These are phyloP conservation scores for Thamnophis elegans DNA, from an alignment of 2,797 vertebrate genomes.

Conservation along the genomic window DNA sequence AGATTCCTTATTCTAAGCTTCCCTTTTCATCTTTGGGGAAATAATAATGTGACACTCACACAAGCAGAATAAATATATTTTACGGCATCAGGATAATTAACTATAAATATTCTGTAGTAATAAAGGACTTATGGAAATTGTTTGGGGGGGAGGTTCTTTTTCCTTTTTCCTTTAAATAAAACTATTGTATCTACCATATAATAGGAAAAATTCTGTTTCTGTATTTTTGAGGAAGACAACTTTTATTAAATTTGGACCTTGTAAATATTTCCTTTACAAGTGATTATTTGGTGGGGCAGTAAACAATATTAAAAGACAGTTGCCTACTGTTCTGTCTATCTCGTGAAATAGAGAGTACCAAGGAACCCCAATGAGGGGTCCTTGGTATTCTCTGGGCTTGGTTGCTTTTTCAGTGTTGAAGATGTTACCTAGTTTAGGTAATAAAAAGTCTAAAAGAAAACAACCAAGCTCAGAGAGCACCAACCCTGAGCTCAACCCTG, in stretches of 20 bases:
- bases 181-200: neutral
- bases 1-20: neutral
- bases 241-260: slow-evolving; percentile 12
- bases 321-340: neutral
- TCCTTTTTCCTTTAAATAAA: slow-evolving; percentile 24
- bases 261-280: neutral
- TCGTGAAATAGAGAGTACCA: neutral
- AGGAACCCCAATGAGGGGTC: no score
- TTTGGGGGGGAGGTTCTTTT: neutral
- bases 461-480: neutral
- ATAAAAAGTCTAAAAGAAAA: neutral
- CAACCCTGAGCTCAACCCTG: neutral
- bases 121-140: slow-evolving; percentile 46
- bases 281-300: neutral
- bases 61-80: slow-evolving; percentile 35
- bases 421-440: neutral
- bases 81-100: slow-evolving; percentile 19
- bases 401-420: neutral
- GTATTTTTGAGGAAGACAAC: neutral
- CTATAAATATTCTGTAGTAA: slow-evolving; percentile 7
- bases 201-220: neutral
- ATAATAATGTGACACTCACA: neutral
- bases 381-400: neutral
- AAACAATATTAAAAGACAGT: neutral
- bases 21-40: neutral